These are phyloP conservation scores for Synchiropus splendidus DNA, from an alignment of 2,113 vertebrate genomes.

Conservation along the genomic window DNA sequence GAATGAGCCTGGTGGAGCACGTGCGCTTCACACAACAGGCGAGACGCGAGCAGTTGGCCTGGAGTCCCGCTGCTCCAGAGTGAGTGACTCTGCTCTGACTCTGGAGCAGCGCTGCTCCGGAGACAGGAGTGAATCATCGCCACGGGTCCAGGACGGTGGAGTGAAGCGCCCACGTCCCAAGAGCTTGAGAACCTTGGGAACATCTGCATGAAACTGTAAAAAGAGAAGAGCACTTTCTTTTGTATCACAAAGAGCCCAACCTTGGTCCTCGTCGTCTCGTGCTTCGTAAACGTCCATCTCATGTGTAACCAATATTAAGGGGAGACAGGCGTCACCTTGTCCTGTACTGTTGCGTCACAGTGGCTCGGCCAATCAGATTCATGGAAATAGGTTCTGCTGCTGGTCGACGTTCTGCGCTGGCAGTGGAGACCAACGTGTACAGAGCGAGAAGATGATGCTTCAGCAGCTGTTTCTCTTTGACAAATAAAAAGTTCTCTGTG, in stretches of 20 bases:
- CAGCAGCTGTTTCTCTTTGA: conserved; percentile 65
- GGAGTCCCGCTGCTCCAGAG: too few species aligned
- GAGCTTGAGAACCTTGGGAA: conserved; percentile 38
- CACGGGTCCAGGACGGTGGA: too few species aligned
- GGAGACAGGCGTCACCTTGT: conserved; percentile 29
- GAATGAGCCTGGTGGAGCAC: too few species aligned
- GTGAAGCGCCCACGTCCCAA: too few species aligned
- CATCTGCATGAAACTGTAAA: conserved; percentile 44
- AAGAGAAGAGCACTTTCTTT: conserved; percentile 37
- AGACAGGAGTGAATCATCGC: too few species aligned
- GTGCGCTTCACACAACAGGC: too few species aligned
- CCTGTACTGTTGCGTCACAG: conserved; percentile 37
- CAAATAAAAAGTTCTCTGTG: conserved; percentile 72
- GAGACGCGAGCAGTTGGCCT: too few species aligned
- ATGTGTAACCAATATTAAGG: conserved; percentile 10
- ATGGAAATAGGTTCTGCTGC: conserved; percentile 47
- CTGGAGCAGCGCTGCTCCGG: too few species aligned
- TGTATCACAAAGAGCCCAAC: conserved; percentile 42
- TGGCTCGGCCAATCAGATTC: conserved; percentile 35
- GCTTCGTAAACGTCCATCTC: conserved; percentile 39
- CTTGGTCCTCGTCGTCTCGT: conserved; percentile 50
- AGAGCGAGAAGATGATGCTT: conserved; percentile 53
- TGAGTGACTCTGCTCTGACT: too few species aligned
- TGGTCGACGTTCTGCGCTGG: conserved; percentile 46
- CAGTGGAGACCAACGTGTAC: conserved; percentile 49